phyloP scores from a whole-genome alignment of 2,888 invertebrate species.

The Alitta virens region DNA sequence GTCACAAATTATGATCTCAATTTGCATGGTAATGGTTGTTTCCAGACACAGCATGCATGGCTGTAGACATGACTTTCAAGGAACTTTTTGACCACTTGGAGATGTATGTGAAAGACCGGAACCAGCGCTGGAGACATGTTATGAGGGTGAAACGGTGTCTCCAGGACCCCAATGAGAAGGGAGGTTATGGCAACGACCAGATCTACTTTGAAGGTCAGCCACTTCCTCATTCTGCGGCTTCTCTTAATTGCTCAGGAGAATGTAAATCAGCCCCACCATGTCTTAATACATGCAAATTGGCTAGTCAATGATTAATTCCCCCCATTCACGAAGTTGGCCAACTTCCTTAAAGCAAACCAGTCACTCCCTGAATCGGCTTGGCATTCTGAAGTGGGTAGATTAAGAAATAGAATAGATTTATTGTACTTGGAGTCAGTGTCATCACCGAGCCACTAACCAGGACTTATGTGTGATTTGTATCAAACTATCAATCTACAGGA shows the following conservation, averaged over 20 bases:
- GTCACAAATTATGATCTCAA: too few relatives aligned
- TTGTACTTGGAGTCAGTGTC: too few relatives aligned
- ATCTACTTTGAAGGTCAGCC: slow-evolving; percentile 54
- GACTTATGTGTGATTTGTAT: too few relatives aligned
- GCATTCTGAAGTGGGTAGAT: too few relatives aligned
- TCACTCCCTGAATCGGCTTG: too few relatives aligned
- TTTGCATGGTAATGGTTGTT: too few relatives aligned
- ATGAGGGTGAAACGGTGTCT: slow-evolving; percentile 53
- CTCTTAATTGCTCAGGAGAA: background rate
- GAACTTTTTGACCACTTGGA: slow-evolving; percentile 52
- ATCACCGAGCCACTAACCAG: too few relatives aligned
- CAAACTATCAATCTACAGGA: too few relatives aligned
- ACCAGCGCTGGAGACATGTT: slow-evolving; percentile 53
- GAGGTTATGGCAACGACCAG: slow-evolving; percentile 54
- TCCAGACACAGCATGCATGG: slow-evolving; percentile 54
- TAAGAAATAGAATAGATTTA: too few relatives aligned
- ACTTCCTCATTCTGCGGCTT: background rate
- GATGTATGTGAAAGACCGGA: slow-evolving; percentile 43
- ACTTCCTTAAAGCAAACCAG: background rate
- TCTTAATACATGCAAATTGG: too few relatives aligned
- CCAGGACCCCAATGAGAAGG: slow-evolving; percentile 45
- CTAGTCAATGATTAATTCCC: too few relatives aligned
- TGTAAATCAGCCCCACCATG: too few relatives aligned
- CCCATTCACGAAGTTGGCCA: background rate
- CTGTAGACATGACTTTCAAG: slow-evolving; percentile 50